These are phyloP conservation scores for Antechinus flavipes DNA, from an alignment of 2,113 vertebrate species.

Conservation along the genomic window DNA sequence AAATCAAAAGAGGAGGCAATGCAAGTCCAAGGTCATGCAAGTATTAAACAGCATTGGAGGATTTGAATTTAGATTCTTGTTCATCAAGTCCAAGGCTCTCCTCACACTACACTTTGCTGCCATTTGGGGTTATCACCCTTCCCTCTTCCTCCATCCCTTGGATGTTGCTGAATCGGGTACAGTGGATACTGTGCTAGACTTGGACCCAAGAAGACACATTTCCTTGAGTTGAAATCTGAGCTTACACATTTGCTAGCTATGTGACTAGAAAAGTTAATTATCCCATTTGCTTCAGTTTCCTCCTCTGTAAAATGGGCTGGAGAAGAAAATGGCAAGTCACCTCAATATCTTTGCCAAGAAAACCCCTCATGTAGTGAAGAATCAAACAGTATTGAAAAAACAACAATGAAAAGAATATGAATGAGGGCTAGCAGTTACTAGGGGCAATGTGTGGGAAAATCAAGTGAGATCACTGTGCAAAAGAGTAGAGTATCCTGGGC, in stretches of 20 bases:
- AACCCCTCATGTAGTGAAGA: neutral
- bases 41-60: neutral
- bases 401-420: neutral
- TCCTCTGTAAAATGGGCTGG: neutral
- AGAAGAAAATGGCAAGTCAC: neutral
- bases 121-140: neutral
- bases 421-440: neutral
- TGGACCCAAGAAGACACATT: neutral
- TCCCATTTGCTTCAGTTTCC: neutral
- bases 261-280: neutral
- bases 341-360: neutral
- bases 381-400: neutral
- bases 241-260: neutral
- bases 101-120: neutral
- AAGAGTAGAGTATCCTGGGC: neutral
- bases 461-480: neutral
- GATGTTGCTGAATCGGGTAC: neutral
- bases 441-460: neutral
- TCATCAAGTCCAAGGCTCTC: neutral
- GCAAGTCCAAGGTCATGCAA: neutral
- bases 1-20: neutral
- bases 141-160: neutral
- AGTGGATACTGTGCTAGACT: neutral
- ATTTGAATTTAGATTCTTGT: neutral
- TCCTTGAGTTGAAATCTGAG: neutral